Base-by-base conservation (phyloP, 2,113 vertebrate genomes). In the Hyaena hyaena region DNA sequence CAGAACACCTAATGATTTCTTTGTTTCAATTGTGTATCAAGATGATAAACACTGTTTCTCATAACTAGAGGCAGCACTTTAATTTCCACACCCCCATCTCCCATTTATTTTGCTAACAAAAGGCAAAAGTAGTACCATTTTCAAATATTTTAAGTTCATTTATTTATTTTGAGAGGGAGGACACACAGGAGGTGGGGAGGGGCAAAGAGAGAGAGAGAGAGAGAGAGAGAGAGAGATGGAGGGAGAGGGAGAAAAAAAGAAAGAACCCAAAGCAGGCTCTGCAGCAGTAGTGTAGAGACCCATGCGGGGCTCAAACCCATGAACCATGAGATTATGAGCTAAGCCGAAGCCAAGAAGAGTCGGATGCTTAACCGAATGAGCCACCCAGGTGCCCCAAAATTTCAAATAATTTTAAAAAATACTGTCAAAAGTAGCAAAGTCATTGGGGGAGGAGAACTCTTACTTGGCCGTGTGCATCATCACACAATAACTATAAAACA, bases 81-180 rank as follows among this genome's bases (percentile, higher is more conserved):
- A 26, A 35, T 33, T 95, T 68, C 50, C 12, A 50, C 50, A 55
- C 11, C 33, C 12, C 19, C 21, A 45, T 91, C 79, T 80, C 71
- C 63, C 48, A 61, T 74, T 88, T 12, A 81, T 80, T 93, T 81
- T 91, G 39, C 66, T 94, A 94, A 90, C 63, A 73, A 97, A 85
- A 84, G 11, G 21, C 28, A 35, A 90, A 93, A 74, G 55, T 14
- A 87, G 65, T 55, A 69, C 80, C 4, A 55, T 55, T 55, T 55
- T 55, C 53, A 55, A 55, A 55, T 55, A 55, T 55, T 55, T 55
- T 55, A 55, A 55, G 53, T 55, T 55, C 53, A 17, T 55, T 55
- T 55, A 55, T 55, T 55, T 55, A 55, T 55, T 55, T 55, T 17
- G 53, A 55, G 53, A 55, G 53, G 5, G 53, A 55, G 53, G 17